Evolutionary conservation across 2,797 vertebrate species (phyloP), one percentile per base, ranked within the genome.

Genomic region (Epinephelus malabaricus): DNA sequence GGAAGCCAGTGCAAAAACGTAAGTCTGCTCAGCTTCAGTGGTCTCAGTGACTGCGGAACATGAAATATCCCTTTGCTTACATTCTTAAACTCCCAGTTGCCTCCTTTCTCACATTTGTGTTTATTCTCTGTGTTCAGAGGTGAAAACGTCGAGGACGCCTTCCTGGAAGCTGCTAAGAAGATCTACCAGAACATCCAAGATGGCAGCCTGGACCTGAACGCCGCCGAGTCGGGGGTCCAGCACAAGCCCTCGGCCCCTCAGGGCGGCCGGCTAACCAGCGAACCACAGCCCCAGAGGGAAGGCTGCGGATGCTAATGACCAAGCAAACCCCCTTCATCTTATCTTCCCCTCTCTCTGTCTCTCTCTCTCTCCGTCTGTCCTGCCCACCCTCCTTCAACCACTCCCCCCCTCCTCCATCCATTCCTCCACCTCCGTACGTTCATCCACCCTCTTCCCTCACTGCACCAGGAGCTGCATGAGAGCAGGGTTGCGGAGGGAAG

Each of bases 171-270:
- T 6, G 98, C 98, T 49, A 99, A 99, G 96, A 98, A 99, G 88
- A 99, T 99, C 94, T 99, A 99, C 93, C 98, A 99, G 96, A 99
- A 99, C 84, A 99, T 99, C 94, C 98, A 99, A 91, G 98, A 99
- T 1, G 98, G 98, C 68, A 99, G 98, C 93, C 96, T 99, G 95
- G 98, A 99, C 92, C 97, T 99, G 93, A 99, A 99, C 17, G 98
- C 98, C 0, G 98, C 98, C 0, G 98, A 99, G 82, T 99, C 98
- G 0, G 98, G 98, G 2, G 98, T 99, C 82, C 98, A 99, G 94
- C 98, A 99, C 94, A 99, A 99, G 96, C 98, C 98, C 0, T 99
- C 98, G 0, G 98, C 98, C 70, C 98, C 98, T 0, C 98, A 99
- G 92, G 98, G 98, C 0, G 98, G 98, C 38, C 96, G 98, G 84